Percentiles rank a stretch among this genome's conserved stretches.
Evolutionary conservation across 2,113 vertebrate species (phyloP).

Genomic region (Petroica traversi): DNA sequence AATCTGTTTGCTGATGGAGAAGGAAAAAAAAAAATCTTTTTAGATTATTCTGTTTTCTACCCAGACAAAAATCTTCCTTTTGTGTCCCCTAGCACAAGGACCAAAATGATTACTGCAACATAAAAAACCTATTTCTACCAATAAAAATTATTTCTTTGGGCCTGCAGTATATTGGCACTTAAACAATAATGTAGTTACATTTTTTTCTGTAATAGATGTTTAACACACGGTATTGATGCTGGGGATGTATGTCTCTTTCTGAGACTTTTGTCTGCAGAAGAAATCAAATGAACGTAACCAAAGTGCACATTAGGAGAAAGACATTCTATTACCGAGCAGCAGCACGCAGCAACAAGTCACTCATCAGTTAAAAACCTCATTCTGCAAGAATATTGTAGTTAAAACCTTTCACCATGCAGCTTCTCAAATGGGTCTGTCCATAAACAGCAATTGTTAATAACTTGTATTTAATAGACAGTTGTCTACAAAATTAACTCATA

Average conservation of each 20-base stretch:
- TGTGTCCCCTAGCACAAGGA: not conserved
- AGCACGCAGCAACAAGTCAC: slow-evolving; percentile 44
- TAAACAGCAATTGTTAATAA: slow-evolving; percentile 50
- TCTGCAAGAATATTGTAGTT: slow-evolving; percentile 19
- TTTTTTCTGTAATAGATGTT: slow-evolving; percentile 32
- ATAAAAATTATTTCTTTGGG: slow-evolving; percentile 33
- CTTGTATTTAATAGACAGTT: slow-evolving; percentile 37
- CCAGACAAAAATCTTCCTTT: not conserved
- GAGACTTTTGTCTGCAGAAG: slow-evolving; percentile 38
- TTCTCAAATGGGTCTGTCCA: slow-evolving; percentile 32
- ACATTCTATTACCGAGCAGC: not conserved
- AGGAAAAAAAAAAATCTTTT: not conserved
- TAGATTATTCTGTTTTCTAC: not conserved
- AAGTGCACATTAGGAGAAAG: slow-evolving; percentile 39
- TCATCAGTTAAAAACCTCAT: slow-evolving; percentile 36
- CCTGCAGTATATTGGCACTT: not conserved
- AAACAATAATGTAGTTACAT: not conserved
- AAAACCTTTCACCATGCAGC: slow-evolving; percentile 33
- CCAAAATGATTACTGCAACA: slow-evolving; percentile 7
- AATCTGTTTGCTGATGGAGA: not conserved
- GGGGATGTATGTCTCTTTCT: not conserved
- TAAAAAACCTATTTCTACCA: slow-evolving; percentile 17
- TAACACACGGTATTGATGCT: not conserved
- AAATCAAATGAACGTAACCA: slow-evolving; percentile 52
- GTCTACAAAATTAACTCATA: slow-evolving; percentile 40